Evolutionary conservation across 2,888 invertebrate genomes (phyloP), one percentile per base, ranked within the genome.

Genomic region (Conops quadrifasciatus): DNA sequence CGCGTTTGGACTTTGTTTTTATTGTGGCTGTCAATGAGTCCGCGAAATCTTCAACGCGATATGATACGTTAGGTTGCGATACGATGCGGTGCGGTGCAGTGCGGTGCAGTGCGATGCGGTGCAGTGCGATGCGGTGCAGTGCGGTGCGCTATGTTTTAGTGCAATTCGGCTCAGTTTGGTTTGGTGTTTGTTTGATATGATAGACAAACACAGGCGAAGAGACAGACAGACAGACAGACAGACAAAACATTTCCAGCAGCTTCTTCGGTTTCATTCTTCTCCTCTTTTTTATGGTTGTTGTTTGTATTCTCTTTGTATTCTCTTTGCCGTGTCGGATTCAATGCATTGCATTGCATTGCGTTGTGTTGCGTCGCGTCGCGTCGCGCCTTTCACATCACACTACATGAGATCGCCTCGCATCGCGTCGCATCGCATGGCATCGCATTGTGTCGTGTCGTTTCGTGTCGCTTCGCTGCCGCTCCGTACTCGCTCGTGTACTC

Each of bases 171-270:
- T 13, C 24, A 1, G 21, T 56, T 56, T 3, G 24, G 53, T 24
- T 56, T 36, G 36, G 53, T 21, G 21, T 21, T 7, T 24, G 53
- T 56, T 56, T 1, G 53, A 56, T 56, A 56, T 56, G 53, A 56
- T 13, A 56, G 53, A 56, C 1, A 11, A 11, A 56, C 2, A 24
- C 21, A 21, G 1, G 15, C 4, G n/a, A 2, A 19, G 19, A 19
- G 49, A n/a, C 49, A 3, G n/a, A 49, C n/a, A 49, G 1, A 49
- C n/a, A 49, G 49, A 49, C 1, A n/a, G n/a, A 2, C n/a, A 49
- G 49, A n/a, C 1, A 16, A 49, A 49, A 5, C 9, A 21, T 53
- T 7, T 16, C 3, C 21, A 36, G 36, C 53, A 21, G 21, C 60
- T 60, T 36, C 9, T 60, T 60, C 9, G 16, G 7, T 60, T 36